Percentiles rank a stretch among this genome's conserved stretches.
These are phyloP conservation scores for Odontophorus gujanensis DNA, from an alignment of 2,113 vertebrate species.

Conservation along the genomic window DNA sequence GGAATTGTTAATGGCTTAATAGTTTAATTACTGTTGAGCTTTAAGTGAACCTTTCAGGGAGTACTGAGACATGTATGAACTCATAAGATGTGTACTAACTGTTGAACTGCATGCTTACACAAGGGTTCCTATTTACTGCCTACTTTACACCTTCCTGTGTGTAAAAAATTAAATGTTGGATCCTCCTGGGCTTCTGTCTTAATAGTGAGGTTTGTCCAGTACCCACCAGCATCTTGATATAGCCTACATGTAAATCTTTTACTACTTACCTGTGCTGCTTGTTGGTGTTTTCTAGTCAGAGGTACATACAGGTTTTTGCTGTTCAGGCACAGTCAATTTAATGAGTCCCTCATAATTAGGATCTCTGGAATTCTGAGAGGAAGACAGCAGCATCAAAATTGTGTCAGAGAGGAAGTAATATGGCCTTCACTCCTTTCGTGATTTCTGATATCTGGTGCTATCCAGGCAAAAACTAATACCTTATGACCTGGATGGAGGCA, in stretches of 20 bases:
- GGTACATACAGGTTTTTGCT: rapidly evolving
- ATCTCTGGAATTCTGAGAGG: not conserved
- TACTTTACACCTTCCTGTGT: not conserved
- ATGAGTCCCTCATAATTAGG: not conserved
- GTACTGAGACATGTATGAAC: not conserved
- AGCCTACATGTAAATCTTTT: not conserved
- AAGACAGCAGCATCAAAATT: not conserved
- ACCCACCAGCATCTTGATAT: not conserved
- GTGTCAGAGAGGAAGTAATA: not conserved
- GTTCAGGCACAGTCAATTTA: not conserved
- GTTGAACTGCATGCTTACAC: not conserved
- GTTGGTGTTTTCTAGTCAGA: not conserved
- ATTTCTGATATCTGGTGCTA: not conserved
- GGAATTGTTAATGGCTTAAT: not conserved
- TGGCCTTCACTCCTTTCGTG: not conserved
- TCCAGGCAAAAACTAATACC: not conserved
- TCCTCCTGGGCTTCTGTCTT: not conserved
- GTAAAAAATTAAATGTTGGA: not conserved
- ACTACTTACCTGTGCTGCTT: not conserved
- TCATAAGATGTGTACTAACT: not conserved
- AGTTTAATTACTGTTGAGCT: not conserved
- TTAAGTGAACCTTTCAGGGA: not conserved
- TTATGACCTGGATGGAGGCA: not conserved
- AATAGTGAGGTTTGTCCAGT: rapidly evolving
- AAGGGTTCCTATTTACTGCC: rapidly evolving